Evolutionary conservation across 2,113 vertebrate genomes (phyloP).

Genomic region (Syngnathoides biaculeatus): DNA sequence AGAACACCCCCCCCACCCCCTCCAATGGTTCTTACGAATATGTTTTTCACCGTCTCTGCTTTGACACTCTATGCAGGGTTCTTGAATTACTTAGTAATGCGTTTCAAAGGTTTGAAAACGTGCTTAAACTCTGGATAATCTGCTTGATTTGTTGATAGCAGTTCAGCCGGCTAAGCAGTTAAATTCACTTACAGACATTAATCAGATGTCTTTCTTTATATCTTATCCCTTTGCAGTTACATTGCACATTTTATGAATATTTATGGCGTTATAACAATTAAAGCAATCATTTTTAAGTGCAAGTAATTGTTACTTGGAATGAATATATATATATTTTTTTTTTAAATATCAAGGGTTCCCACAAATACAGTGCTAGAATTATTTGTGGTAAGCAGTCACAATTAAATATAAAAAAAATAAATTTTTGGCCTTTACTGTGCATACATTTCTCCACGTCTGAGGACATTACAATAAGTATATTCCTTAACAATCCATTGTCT

Average conservation of each 20-base stretch:
- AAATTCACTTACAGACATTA: too few species aligned
- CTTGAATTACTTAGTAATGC: neutral
- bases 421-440: too few species aligned
- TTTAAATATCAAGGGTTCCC: too few species aligned
- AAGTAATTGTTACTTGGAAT: neutral
- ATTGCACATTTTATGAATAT: neutral
- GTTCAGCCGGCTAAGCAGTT: too few species aligned
- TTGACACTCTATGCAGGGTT: neutral
- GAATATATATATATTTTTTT: neutral
- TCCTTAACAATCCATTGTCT: too few species aligned
- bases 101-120: neutral
- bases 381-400: too few species aligned
- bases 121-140: neutral
- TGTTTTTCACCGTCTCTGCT: neutral
- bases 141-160: neutral
- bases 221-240: neutral
- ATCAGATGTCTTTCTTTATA: neutral
- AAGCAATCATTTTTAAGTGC: neutral
- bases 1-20: too few species aligned
- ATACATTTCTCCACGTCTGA: too few species aligned
- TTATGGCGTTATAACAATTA: neutral
- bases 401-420: too few species aligned
- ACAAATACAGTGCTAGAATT: too few species aligned
- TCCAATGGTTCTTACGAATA: neutral
- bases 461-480: too few species aligned